These are phyloP conservation scores for Cottoperca gobio DNA, from an alignment of 2,797 vertebrate species.

Conservation along the genomic window DNA sequence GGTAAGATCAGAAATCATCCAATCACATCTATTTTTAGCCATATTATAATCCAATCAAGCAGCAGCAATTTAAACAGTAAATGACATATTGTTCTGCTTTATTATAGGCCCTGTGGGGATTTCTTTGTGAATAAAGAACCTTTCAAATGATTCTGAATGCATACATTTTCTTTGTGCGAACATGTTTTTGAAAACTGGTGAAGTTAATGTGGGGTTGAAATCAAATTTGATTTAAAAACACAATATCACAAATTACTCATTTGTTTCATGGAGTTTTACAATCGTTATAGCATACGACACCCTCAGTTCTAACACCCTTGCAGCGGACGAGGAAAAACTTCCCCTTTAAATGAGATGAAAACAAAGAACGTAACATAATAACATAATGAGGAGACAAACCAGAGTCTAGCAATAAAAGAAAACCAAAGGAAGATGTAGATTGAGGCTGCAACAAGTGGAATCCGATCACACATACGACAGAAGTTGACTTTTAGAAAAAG, in stretches of 20 bases:
- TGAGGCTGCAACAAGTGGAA: not conserved
- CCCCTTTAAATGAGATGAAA: not conserved
- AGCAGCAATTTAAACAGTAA: not conserved
- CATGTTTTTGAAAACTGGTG: not conserved
- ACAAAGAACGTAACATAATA: not conserved
- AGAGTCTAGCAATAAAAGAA: not conserved
- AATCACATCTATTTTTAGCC: not conserved
- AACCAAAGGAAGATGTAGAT: not conserved
- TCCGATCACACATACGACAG: not conserved
- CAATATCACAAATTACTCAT: too few relatives aligned
- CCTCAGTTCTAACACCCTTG: too few relatives aligned
- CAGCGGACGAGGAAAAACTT: too few relatives aligned
- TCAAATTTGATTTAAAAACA: too few relatives aligned
- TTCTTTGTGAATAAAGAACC: not conserved
- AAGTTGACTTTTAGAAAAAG: not conserved
- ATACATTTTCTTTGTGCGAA: not conserved
- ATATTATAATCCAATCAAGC: not conserved
- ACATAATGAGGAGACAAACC: not conserved
- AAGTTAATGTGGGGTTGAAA: too few relatives aligned
- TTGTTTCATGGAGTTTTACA: too few relatives aligned
- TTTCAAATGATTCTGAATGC: not conserved
- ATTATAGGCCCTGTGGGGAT: not conserved
- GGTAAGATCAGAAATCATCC: constrained; percentile 24
- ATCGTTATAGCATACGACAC: too few relatives aligned
- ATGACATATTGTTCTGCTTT: not conserved